phyloP scores from a whole-genome alignment of 2,888 invertebrate genomes.

The Horisme vitalbata region DNA sequence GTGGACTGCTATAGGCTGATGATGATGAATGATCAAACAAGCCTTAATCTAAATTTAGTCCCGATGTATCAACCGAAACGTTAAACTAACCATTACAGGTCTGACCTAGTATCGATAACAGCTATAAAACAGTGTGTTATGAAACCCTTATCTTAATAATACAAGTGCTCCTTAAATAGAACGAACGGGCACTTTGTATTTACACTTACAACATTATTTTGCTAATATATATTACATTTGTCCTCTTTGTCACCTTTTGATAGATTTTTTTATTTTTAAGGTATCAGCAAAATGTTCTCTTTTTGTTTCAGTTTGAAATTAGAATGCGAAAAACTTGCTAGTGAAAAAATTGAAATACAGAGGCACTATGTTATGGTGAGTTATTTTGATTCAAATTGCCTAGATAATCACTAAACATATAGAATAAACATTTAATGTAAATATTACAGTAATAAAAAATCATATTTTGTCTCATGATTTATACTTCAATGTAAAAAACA shows the following conservation, averaged over 20 bases:
- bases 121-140: constrained; percentile 58
- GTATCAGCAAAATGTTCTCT: constrained; percentile 31
- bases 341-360: constrained; percentile 95
- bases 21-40: constrained; percentile 2
- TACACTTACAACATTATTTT: constrained; percentile 9
- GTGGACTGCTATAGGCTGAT: too few species aligned
- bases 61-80: constrained; percentile 50
- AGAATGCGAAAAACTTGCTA: constrained; percentile 94
- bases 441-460: background rate
- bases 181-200: constrained; percentile 35
- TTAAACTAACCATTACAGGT: constrained; percentile 60
- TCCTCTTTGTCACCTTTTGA: too few species aligned
- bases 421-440: background rate
- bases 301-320: constrained; percentile 88
- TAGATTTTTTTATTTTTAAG: background rate
- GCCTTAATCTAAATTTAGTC: constrained; percentile 52
- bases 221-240: background rate
- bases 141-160: constrained; percentile 61
- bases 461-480: background rate
- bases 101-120: constrained; percentile 60
- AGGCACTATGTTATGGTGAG: constrained; percentile 95
- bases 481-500: constrained; percentile 17
- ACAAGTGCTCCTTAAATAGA: constrained; percentile 59
- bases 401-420: background rate
- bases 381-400: constrained; percentile 29